Evolutionary conservation across 1,140 invertebrate genomes (phyloP).

Genomic region (Melitaea cinxia): DNA sequence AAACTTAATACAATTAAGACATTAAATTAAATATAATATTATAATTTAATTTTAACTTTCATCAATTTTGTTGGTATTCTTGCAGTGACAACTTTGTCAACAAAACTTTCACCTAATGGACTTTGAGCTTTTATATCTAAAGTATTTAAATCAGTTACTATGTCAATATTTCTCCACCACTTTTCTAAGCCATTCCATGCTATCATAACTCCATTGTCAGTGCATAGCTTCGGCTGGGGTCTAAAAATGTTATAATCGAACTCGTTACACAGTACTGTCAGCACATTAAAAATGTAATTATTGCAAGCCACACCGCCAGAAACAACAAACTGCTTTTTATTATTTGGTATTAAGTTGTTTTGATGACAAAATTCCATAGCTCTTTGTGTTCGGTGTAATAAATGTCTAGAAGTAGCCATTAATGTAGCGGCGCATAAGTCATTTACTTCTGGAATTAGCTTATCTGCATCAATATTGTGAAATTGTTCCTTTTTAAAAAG

Average conservation of each 20-base stretch:
- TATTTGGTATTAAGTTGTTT: slow-evolving; percentile 83
- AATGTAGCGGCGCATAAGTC: slow-evolving; percentile 95
- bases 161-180: slow-evolving; percentile 69
- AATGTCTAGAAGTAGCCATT: slow-evolving; percentile 87
- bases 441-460: slow-evolving; percentile 88
- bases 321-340: slow-evolving; percentile 85
- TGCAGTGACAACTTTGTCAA: slow-evolving; percentile 53
- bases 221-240: slow-evolving; percentile 93
- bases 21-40: no score
- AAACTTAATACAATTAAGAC: neutral
- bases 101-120: slow-evolving; percentile 62
- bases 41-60: slow-evolving; percentile 60
- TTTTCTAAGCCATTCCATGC: slow-evolving; percentile 98
- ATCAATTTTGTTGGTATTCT: slow-evolving; percentile 64
- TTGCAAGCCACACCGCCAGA: slow-evolving; percentile 99
- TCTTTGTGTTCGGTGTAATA: slow-evolving; percentile 91
- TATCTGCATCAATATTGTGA: slow-evolving; percentile 83
- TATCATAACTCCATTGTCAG: slow-evolving; percentile 99
- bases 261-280: slow-evolving; percentile 87
- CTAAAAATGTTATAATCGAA: slow-evolving; percentile 86
- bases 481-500: slow-evolving; percentile 63
- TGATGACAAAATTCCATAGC: slow-evolving; percentile 89
- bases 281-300: slow-evolving; percentile 88
- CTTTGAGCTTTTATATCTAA: slow-evolving; percentile 65
- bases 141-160: slow-evolving; percentile 49